phyloP scores from a whole-genome alignment of 2,888 invertebrate species.

The Zele albiditarsus region DNA sequence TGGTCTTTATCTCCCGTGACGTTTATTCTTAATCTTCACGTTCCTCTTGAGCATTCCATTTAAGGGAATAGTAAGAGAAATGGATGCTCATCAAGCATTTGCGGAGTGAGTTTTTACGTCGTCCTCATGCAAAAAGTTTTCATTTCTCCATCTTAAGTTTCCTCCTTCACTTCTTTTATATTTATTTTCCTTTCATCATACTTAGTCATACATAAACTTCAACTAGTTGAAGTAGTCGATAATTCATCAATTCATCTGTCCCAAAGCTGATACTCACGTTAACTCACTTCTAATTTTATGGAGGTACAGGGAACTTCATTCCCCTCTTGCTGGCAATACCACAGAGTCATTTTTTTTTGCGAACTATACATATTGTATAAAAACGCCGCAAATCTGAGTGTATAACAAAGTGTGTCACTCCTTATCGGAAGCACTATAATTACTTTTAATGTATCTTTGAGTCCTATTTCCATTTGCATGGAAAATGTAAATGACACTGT shows the following conservation, averaged over 20 bases:
- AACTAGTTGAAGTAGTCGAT: neutral
- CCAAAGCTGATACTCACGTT: no score
- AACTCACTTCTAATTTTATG: no score
- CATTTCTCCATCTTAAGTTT: constrained; percentile 10
- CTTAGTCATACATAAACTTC: constrained; percentile 28
- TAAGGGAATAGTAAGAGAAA: neutral
- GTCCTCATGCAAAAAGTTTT: constrained; percentile 38
- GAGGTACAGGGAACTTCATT: no score
- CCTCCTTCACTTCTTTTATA: constrained; percentile 25
- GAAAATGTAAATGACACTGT: no score
- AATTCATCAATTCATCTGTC: neutral
- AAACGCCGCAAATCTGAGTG: no score
- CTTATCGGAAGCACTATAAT: no score
- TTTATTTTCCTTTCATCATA: constrained; percentile 34
- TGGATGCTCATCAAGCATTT: constrained; percentile 2
- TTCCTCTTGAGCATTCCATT: constrained; percentile 31
- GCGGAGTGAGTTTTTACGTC: constrained; percentile 35
- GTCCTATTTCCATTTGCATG: no score
- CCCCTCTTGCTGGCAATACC: no score
- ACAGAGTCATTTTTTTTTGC: no score
- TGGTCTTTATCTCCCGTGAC: constrained; percentile 47
- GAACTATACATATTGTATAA: no score
- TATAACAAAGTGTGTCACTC: no score
- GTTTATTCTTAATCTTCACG: constrained; percentile 32
- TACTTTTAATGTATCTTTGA: no score